Conservation (phyloP, 2,113 vertebrate genomes). For the Ophiodon elongatus region DNA sequence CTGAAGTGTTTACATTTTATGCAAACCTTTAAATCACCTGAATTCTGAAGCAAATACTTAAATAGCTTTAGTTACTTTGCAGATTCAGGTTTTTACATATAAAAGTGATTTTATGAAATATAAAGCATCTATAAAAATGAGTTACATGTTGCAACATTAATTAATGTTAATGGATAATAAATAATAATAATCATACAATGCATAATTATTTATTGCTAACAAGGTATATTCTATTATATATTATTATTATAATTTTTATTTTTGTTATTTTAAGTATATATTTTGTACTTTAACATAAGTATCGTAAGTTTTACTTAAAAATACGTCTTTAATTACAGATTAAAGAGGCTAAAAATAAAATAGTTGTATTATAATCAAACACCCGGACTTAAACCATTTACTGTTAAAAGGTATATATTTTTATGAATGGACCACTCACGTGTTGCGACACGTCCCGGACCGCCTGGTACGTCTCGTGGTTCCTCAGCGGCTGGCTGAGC, state of each 20-base stretch:
- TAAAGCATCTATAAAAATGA: neutral
- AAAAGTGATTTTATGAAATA: neutral
- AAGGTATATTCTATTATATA: neutral
- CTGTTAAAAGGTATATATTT: neutral
- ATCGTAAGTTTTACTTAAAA: neutral
- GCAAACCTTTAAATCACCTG: neutral
- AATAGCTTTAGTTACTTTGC: neutral
- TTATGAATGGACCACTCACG: constrained; percentile 41
- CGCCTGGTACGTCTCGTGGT: neutral
- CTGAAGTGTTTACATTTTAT: neutral
- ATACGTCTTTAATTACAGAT: neutral
- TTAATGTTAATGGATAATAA: neutral
- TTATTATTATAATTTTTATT: neutral
- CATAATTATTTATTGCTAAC: no score
- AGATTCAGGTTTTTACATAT: neutral
- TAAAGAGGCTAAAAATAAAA: neutral
- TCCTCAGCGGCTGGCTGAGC: constrained; percentile 42
- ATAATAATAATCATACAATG: neutral
- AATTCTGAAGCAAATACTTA: neutral
- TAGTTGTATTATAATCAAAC: neutral
- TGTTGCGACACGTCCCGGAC: constrained; percentile 38
- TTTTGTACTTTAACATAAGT: neutral
- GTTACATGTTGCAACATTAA: neutral
- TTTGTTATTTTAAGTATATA: no score
- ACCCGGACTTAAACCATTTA: neutral